phyloP scores from a whole-genome alignment of 2,888 invertebrate genomes.

The Ariolimax columbianus region DNA sequence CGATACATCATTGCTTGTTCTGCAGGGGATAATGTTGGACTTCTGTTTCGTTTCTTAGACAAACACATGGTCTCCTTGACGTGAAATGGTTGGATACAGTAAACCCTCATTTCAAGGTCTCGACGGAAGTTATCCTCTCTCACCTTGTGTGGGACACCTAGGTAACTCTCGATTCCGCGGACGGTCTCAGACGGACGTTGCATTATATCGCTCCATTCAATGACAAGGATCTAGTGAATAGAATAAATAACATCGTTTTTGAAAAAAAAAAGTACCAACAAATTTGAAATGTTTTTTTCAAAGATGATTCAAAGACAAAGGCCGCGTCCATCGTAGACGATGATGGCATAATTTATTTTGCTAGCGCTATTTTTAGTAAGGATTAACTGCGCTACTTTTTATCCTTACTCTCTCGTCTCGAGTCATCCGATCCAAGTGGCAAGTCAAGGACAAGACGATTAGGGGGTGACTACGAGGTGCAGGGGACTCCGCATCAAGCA shows the following conservation, averaged over 20 bases:
- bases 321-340: no score
- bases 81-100: conserved; percentile 39
- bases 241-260: neutral
- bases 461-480: no score
- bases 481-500: no score
- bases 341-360: no score
- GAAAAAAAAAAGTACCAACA: no score
- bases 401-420: no score
- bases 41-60: conserved; percentile 1
- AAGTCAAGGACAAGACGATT: no score
- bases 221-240: conserved; percentile 29
- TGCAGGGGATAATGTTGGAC: conserved; percentile 8
- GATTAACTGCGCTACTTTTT: no score
- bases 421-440: no score
- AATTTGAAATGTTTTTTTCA: no score
- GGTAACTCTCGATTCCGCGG: conserved; percentile 32
- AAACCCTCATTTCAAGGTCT: conserved; percentile 24
- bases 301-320: no score
- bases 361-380: no score
- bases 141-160: conserved; percentile 16
- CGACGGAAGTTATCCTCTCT: conserved; percentile 23
- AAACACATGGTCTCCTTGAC: neutral
- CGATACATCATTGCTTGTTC: conserved; percentile 26
- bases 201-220: conserved; percentile 28
- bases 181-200: conserved; percentile 14